Conservation (phyloP, 1,140 invertebrate species). For the Diachasmimorpha longicaudata region DNA sequence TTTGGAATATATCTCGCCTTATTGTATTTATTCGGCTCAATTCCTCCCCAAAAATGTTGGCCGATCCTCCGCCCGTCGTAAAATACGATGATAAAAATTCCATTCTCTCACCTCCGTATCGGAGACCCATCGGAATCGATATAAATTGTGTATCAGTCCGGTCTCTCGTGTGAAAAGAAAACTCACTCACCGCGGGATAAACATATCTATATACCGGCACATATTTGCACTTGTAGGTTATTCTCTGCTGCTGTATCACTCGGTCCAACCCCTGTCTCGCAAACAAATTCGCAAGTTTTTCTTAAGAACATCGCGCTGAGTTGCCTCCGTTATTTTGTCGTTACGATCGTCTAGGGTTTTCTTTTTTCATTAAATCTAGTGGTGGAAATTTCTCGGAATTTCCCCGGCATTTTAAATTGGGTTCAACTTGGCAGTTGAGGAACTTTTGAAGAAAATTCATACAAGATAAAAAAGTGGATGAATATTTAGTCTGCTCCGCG, state of each 20-base stretch:
- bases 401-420: no score
- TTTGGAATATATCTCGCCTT: background rate
- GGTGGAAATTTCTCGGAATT: background rate
- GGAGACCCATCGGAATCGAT: background rate
- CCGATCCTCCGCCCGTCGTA: background rate
- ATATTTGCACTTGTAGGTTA: background rate
- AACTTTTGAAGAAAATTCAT: no score
- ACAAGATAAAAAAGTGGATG: no score
- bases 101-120: background rate
- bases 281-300: background rate
- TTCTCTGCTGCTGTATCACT: background rate
- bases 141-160: background rate
- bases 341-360: background rate
- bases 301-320: background rate
- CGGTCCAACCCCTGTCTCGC: background rate
- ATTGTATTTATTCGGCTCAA: background rate
- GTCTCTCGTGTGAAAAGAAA: slow-evolving; percentile 22
- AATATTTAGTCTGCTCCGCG: no score
- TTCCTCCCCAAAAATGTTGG: background rate
- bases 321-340: background rate
- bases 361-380: background rate
- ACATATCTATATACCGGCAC: background rate
- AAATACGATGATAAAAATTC: background rate
- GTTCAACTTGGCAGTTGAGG: no score
- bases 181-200: slow-evolving; percentile 14